Evolutionary conservation across 1,140 invertebrate genomes (phyloP), one percentile per base, ranked within the genome.

Genomic region (Ladona fulva): DNA sequence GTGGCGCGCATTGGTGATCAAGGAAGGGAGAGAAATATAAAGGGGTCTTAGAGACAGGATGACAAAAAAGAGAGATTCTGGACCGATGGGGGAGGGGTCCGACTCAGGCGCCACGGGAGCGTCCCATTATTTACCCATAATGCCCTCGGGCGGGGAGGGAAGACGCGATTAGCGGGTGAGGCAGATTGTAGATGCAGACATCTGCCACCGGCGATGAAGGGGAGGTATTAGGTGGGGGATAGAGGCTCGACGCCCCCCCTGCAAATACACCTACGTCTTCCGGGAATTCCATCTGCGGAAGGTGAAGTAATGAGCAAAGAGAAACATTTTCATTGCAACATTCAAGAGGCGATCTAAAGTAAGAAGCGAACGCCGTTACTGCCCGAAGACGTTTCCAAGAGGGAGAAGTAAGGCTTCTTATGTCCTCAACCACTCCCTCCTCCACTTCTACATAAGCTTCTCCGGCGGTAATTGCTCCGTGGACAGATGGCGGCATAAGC

Each of bases 51-150:
- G 52, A 22, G 52, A 22, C 52, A 66, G 52, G 52, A 22, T 3
- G 52, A 37, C 29, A 37, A 37, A 37, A 37, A 37, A 22, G 52
- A 66, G 52, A 66, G 52, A 66, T 16, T 12, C n/a, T 66, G 52
- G 52, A 66, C 14, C 52, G 52, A 16, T 6, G 52, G 52, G 52
- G 52, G 52, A 22, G 52, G 44, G n/a, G n/a, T n/a, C n/a, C n/a
- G n/a, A n/a, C n/a, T n/a, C n/a, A n/a, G n/a, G 52, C 14, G 52
- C n/a, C 16, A 66, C 5, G 52, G 52, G 52, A 22, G 52, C 52
- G n/a, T 19, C 52, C 52, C 52, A 66, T 66, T 66, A 66, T 66
- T 66, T 66, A 66, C 52, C 52, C 52, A 66, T 66, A 66, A 66
- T 19, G 52, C 52, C 52, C 52, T 12, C 1, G 44, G 44, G 44